Evolutionary conservation across 1,140 invertebrate species (phyloP).

Genomic region (Anastrepha ludens): DNA sequence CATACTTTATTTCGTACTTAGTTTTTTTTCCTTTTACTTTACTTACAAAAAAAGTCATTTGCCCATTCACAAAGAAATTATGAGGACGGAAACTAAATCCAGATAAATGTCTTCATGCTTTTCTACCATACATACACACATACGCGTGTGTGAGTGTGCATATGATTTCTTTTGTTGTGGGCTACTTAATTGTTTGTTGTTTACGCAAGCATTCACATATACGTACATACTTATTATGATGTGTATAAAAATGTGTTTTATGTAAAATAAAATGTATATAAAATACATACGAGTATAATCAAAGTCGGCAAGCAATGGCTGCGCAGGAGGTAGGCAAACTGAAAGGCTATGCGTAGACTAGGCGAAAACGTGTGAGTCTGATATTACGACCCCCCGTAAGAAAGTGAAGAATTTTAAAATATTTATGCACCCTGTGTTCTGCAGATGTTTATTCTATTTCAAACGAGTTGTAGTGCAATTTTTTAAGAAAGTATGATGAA

Average conservation of each 20-base stretch:
- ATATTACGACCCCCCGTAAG: no score
- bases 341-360: not conserved
- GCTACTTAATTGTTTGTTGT: not conserved
- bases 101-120: constrained; percentile 36
- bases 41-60: not conserved
- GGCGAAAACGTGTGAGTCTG: no score
- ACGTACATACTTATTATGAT: not conserved
- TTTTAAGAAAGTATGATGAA: no score
- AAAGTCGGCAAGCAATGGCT: not conserved
- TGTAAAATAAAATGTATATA: not conserved
- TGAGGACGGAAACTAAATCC: constrained; percentile 44
- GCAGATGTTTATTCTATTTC: no score
- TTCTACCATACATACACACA: not conserved
- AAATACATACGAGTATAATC: not conserved
- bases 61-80: constrained; percentile 22
- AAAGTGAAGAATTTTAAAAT: no score
- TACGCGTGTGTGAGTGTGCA: not conserved
- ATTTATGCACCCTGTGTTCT: no score
- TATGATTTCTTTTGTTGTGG: constrained; percentile 28
- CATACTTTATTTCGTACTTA: not conserved
- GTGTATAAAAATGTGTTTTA: not conserved
- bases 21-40: not conserved
- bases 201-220: not conserved
- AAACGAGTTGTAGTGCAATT: no score
- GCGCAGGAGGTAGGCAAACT: not conserved